phyloP scores from a whole-genome alignment of 2,888 invertebrate genomes.

The Ectemnius cavifrons region DNA sequence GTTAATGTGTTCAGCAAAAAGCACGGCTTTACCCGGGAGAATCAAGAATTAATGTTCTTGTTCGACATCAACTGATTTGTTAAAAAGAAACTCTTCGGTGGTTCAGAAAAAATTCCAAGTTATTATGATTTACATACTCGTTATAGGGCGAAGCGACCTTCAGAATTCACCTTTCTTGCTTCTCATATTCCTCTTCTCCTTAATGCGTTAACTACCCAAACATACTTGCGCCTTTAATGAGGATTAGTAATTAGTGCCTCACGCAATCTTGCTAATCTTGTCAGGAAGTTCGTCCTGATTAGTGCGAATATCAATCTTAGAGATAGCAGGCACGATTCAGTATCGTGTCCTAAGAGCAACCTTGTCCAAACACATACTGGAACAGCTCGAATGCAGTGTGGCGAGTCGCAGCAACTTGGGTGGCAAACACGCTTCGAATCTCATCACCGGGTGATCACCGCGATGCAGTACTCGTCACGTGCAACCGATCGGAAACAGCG shows the following conservation, averaged over 20 bases:
- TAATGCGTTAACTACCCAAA: not conserved
- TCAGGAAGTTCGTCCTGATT: conserved; percentile 38
- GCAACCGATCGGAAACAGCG: conserved; percentile 46
- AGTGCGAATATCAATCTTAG: conserved; percentile 44
- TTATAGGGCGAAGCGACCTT: not conserved
- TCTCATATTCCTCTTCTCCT: not conserved
- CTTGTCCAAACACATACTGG: conserved; percentile 65
- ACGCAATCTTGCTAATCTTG: too few relatives aligned
- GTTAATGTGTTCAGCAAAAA: conserved; percentile 49
- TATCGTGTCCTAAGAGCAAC: conserved; percentile 72
- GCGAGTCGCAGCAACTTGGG: conserved; percentile 53
- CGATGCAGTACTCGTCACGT: conserved; percentile 46
- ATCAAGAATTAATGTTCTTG: conserved; percentile 35
- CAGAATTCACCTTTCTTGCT: not conserved
- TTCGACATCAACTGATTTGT: conserved; percentile 23
- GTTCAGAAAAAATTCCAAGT: not conserved
- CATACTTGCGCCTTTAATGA: not conserved
- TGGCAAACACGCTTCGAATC: conserved; percentile 53
- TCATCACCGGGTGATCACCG: conserved; percentile 40
- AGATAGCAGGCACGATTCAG: conserved; percentile 38
- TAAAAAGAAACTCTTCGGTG: conserved; percentile 8
- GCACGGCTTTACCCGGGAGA: conserved; percentile 8
- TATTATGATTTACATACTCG: conserved; percentile 23
- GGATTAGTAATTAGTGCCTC: too few relatives aligned
- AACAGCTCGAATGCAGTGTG: conserved; percentile 22